These are phyloP conservation scores for Orientallactaga bullata DNA, from an alignment of 2,113 vertebrate species.

Conservation along the genomic window DNA sequence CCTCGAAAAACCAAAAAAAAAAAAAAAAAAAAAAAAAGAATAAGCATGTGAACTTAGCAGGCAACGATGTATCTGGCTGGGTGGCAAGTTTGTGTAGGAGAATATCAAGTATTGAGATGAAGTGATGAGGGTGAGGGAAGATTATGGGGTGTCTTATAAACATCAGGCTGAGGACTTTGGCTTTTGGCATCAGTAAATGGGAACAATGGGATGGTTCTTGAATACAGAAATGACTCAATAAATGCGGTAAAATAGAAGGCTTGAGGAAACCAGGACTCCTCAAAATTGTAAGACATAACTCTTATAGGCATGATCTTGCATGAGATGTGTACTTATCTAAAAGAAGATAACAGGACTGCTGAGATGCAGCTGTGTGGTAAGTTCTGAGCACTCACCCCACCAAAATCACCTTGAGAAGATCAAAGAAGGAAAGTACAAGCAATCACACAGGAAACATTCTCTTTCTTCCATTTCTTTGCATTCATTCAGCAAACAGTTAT, in stretches of 20 bases:
- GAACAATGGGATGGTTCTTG: slow-evolving; percentile 8
- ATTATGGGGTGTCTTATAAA: neutral
- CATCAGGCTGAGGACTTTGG: neutral
- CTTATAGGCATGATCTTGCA: neutral
- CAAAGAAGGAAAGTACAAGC: neutral
- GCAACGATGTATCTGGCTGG: neutral
- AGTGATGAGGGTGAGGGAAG: neutral
- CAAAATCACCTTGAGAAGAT: neutral
- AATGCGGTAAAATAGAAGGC: neutral
- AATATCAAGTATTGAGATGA: neutral
- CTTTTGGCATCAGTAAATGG: neutral
- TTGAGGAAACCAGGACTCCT: neutral
- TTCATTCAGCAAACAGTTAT: neutral
- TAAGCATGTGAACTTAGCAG: neutral
- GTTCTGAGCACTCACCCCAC: neutral
- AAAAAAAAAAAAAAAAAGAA: too few relatives aligned
- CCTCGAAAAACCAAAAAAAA: too few relatives aligned
- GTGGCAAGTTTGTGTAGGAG: neutral
- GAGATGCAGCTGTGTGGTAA: neutral
- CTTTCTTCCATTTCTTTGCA: neutral
- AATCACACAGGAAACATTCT: neutral
- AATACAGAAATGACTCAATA: neutral
- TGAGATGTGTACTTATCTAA: neutral
- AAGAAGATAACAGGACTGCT: neutral
- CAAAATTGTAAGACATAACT: neutral